Conservation (phyloP, 2,888 invertebrate species). For the Cheilosia soror region DNA sequence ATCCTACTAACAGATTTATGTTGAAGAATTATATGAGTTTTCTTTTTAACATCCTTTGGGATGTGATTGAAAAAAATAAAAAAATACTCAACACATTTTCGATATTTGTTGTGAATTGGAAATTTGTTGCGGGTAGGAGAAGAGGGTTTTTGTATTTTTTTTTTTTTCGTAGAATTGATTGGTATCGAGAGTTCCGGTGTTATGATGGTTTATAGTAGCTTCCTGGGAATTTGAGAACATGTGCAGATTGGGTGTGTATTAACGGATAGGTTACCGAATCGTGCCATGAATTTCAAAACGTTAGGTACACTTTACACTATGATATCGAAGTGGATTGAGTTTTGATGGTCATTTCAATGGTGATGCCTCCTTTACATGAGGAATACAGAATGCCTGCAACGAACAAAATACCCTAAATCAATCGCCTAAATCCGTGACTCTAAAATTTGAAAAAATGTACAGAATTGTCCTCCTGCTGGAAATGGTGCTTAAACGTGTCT, state of each 20-base stretch:
- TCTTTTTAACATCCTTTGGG: slow-evolving; percentile 32
- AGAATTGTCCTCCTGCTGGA: too few relatives aligned
- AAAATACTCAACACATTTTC: slow-evolving; percentile 24
- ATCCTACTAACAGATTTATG: slow-evolving; percentile 38
- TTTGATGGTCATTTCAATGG: too few relatives aligned
- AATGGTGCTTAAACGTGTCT: too few relatives aligned
- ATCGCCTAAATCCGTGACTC: too few relatives aligned
- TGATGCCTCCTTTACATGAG: too few relatives aligned
- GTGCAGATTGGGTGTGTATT: not conserved
- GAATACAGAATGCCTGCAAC: too few relatives aligned
- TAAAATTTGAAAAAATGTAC: too few relatives aligned
- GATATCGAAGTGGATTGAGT: too few relatives aligned
- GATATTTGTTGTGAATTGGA: slow-evolving; percentile 49
- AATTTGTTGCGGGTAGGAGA: slow-evolving; percentile 13
- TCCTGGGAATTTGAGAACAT: not conserved
- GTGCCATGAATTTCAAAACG: not conserved
- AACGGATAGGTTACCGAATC: not conserved
- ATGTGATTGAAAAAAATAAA: slow-evolving; percentile 9
- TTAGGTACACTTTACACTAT: too few relatives aligned
- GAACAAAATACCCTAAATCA: too few relatives aligned
- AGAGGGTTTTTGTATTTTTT: not conserved
- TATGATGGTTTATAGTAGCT: not conserved
- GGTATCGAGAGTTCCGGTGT: slow-evolving; percentile 46
- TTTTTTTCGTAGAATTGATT: slow-evolving; percentile 25
- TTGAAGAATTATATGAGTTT: slow-evolving; percentile 1